Base-by-base conservation (phyloP, 1,140 invertebrate species). In the Drosophila yakuba region DNA sequence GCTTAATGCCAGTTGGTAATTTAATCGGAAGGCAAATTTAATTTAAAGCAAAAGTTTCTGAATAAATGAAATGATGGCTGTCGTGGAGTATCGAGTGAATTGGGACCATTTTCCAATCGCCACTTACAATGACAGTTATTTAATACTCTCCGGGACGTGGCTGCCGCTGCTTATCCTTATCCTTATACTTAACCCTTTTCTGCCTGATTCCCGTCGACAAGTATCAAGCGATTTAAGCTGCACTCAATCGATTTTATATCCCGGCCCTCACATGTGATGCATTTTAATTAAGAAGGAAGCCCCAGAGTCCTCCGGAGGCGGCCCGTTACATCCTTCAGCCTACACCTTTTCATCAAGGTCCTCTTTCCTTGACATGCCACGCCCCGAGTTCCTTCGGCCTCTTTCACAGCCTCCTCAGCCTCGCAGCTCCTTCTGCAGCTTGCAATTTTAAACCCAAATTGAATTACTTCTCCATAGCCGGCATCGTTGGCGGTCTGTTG, bases 391-490 rank as follows among this genome's bases (percentile, higher is more conserved):
- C 43, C 44, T 58, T 28, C 62, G 63, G 63, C 56, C 56, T 2
- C 35, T 41, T 2, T 25, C 17, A 12, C 45, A 14, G 62, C 28
- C 28, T 28, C 28, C 28, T 28, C 28, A 32, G 32, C 32, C 28
- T 32, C 32, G 35, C 59, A 14, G 60, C 41, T 54, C 38, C 23
- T 57, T 28, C 64, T 74, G 66, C 73, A 79, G 78, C 61, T 86
- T 88, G 83, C 83, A 86, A 88, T 86, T 86, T 86, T 88, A 88
- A 86, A 77, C 78, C 83, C 83, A 83, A 89, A 89, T 89, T 88
- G 72, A 88, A 88, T 79, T 88, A 88, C 68, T 60, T 69, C 77
- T 50, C 58, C 60, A 61, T 79, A 63, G 57, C 62, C 57, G 55
- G 47, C 51, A 72, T 48, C 68, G 57, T 57, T 51, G 64, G 63